Percentiles rank a stretch among this genome's conserved stretches.
phyloP scores from a whole-genome alignment of 2,888 invertebrate genomes.

The Troilus luridus region DNA sequence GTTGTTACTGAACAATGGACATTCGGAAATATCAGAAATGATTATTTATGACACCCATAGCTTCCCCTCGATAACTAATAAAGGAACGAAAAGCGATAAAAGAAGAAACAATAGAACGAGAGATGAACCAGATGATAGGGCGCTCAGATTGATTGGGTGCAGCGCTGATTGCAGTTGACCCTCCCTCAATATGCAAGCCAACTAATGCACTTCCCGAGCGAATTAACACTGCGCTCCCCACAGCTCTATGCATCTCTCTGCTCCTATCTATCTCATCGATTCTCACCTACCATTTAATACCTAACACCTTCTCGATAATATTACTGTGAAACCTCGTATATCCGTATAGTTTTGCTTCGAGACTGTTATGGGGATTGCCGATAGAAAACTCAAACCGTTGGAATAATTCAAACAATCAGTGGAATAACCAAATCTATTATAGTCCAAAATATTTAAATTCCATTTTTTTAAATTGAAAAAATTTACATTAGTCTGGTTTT shows the following conservation, averaged over 20 bases:
- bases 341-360: no score
- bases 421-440: no score
- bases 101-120: conserved; percentile 8
- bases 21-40: neutral
- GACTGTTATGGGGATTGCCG: no score
- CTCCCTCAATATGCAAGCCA: conserved; percentile 39
- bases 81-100: neutral
- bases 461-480: no score
- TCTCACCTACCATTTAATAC: neutral
- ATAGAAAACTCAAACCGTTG: no score
- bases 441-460: no score
- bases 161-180: conserved; percentile 44
- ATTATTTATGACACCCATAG: neutral
- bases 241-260: neutral
- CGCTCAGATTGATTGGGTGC: neutral
- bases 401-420: no score
- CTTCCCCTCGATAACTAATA: neutral
- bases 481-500: no score
- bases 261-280: neutral
- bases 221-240: conserved; percentile 25
- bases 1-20: neutral
- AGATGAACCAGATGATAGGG: neutral
- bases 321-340: no score
- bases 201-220: conserved; percentile 18
- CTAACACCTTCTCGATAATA: no score